Evolutionary conservation across 2,888 invertebrate species (phyloP).

Genomic region (Agonopterix subpropinquella): DNA sequence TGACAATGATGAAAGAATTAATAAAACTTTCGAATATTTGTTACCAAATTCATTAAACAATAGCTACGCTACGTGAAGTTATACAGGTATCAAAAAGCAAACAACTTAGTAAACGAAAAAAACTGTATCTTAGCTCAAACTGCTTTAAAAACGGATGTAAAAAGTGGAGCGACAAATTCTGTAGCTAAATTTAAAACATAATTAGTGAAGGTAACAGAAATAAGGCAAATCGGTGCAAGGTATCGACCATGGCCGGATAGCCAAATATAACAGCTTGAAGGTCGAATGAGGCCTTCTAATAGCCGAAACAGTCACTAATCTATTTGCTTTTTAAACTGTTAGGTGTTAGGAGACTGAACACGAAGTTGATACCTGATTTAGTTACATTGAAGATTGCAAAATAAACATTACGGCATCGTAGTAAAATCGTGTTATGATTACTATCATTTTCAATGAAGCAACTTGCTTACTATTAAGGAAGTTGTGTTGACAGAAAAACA

Average conservation of each 20-base stretch:
- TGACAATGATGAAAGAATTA: constrained; percentile 10
- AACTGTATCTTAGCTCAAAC: no score
- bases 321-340: constrained; percentile 2
- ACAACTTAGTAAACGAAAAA: no score
- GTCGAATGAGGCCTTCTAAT: constrained; percentile 22
- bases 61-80: no score
- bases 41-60: no score
- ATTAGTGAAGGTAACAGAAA: constrained; percentile 30
- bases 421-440: not conserved
- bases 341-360: not conserved
- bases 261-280: constrained; percentile 30
- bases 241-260: constrained; percentile 30
- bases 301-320: constrained; percentile 5
- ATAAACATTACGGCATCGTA: not conserved
- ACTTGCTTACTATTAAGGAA: not conserved
- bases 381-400: not conserved
- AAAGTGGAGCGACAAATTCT: constrained; percentile 15
- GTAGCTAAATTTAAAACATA: constrained; percentile 14
- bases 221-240: constrained; percentile 27
- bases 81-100: no score
- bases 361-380: not conserved
- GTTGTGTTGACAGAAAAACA: not conserved
- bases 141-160: constrained; percentile 6
- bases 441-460: not conserved
- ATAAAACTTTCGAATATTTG: no score